Evolutionary conservation across 2,888 invertebrate genomes (phyloP).

Genomic region (Macrophya annulata): DNA sequence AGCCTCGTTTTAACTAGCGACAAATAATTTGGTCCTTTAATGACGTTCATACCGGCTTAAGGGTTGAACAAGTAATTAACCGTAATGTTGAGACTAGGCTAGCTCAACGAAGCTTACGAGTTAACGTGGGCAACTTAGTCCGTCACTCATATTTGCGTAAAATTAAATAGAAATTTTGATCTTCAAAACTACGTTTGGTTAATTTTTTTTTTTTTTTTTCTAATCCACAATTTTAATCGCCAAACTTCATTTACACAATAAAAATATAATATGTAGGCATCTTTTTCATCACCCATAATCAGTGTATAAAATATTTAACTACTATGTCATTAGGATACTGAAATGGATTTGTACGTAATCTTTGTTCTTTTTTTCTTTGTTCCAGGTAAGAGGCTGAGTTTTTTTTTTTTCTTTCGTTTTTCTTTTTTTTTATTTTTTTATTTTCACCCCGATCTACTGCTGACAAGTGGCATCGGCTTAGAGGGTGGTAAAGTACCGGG

Average conservation of each 20-base stretch:
- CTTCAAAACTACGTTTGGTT: neutral
- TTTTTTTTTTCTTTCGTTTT: conserved; percentile 23
- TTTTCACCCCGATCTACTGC: conserved; percentile 44
- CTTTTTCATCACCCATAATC: neutral
- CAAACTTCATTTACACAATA: too few species aligned
- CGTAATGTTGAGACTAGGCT: conserved; percentile 21
- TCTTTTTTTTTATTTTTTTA: conserved; percentile 41
- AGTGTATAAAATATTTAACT: neutral
- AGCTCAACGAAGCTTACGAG: conserved; percentile 13
- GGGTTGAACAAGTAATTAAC: conserved; percentile 28
- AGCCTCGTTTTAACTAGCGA: conserved; percentile 32
- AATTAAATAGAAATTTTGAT: neutral
- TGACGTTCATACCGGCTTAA: conserved; percentile 10
- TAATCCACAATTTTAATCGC: too few species aligned
- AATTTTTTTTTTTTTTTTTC: neutral
- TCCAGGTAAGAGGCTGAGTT: conserved; percentile 23
- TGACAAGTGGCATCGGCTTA: conserved; percentile 57
- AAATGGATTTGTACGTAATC: neutral
- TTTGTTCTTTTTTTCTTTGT: conserved; percentile 25
- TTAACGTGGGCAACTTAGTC: neutral
- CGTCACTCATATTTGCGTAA: neutral
- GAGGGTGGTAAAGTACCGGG: conserved; percentile 51
- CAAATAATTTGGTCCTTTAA: conserved; percentile 33
- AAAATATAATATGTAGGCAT: neutral
- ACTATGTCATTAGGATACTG: neutral